Conservation (phyloP, 2,797 vertebrate genomes). For the Vespertilio murinus region DNA sequence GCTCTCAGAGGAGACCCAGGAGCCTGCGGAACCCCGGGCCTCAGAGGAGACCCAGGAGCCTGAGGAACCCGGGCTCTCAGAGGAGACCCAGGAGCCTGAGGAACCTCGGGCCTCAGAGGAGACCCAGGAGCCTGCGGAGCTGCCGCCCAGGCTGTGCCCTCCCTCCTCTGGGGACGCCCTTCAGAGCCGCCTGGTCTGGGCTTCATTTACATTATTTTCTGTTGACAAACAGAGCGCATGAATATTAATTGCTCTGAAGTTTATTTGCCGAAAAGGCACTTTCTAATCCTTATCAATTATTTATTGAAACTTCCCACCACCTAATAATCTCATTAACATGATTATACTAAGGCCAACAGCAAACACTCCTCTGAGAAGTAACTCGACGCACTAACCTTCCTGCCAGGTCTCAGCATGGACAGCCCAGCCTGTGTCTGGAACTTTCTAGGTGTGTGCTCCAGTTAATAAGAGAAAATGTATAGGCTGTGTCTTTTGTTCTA, state of each 20-base stretch:
- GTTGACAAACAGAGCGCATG: conserved; percentile 94
- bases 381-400: conserved; percentile 66
- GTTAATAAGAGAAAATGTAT: neutral
- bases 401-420: neutral
- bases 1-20: conserved; percentile 78
- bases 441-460: neutral
- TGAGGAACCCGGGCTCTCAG: conserved; percentile 78
- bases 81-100: too few species aligned
- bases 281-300: conserved; percentile 94
- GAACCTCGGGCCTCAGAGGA: conserved; percentile 77
- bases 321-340: conserved; percentile 91
- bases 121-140: conserved; percentile 81
- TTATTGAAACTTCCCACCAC: conserved; percentile 89
- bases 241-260: conserved; percentile 95
- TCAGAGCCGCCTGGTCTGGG: conserved; percentile 89
- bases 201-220: conserved; percentile 91
- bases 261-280: conserved; percentile 90
- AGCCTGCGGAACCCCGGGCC: conserved; percentile 83
- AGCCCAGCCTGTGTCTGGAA: neutral
- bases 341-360: conserved; percentile 83
- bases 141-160: conserved; percentile 90
- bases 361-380: conserved; percentile 86
- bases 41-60: conserved; percentile 79
- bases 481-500: neutral
- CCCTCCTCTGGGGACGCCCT: conserved; percentile 92